Conservation (phyloP, 1,140 invertebrate genomes). For the Coboldia fuscipes region DNA sequence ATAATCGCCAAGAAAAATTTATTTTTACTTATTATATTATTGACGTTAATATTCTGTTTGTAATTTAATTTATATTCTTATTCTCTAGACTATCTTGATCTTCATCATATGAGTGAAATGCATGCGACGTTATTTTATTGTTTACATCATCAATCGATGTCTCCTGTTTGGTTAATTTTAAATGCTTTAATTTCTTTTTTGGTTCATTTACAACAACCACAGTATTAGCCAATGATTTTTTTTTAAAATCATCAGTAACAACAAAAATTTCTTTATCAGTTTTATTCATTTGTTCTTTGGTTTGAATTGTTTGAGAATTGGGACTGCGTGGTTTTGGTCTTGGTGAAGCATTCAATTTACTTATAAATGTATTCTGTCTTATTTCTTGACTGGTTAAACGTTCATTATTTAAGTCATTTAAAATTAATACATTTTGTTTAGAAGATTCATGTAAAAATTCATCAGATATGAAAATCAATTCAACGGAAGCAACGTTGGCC, state of each 20-base stretch:
- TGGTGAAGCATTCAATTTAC: background rate
- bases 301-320: background rate
- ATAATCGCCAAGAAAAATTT: too few relatives aligned
- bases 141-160: slow-evolving; percentile 4
- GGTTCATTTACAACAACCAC: too few relatives aligned
- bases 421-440: slow-evolving; percentile 3
- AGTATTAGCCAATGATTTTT: background rate
- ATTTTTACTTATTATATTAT: too few relatives aligned
- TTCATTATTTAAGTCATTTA: background rate
- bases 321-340: background rate
- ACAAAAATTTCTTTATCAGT: background rate
- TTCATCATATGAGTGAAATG: slow-evolving; percentile 4
- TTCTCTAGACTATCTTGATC: slow-evolving; percentile 1
- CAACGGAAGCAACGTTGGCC: slow-evolving; percentile 3
- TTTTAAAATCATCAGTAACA: background rate
- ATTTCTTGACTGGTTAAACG: background rate
- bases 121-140: slow-evolving; percentile 3
- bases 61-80: too few relatives aligned
- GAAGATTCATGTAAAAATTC: slow-evolving; percentile 4
- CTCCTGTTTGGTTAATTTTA: background rate
- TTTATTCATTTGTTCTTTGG: background rate
- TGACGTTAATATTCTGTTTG: too few relatives aligned
- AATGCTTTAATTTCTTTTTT: background rate
- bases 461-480: slow-evolving; percentile 5
- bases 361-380: background rate